Evolutionary conservation across 2,797 vertebrate genomes (phyloP).

Genomic region (Sciurus carolinensis): DNA sequence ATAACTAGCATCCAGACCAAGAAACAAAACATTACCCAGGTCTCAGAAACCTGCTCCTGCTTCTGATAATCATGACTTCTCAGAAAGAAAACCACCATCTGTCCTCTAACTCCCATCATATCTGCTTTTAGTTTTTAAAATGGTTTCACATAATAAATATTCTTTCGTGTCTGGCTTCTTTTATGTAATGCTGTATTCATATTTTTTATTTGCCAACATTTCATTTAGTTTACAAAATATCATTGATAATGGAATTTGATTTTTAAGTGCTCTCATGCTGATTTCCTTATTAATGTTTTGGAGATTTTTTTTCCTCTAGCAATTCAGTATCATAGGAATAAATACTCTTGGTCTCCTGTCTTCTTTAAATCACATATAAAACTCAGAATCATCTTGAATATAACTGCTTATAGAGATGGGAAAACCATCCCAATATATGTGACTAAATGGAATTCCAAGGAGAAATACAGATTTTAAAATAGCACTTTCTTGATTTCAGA

Average conservation of each 20-base stretch:
- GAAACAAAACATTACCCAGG: not conserved
- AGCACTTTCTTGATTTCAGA: constrained; percentile 17
- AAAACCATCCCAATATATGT: not conserved
- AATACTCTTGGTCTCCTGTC: not conserved
- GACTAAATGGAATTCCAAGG: constrained; percentile 25
- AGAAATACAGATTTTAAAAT: constrained; percentile 37
- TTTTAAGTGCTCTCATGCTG: not conserved
- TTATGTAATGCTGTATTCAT: not conserved
- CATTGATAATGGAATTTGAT: not conserved
- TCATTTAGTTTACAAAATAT: not conserved
- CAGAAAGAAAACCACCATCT: not conserved
- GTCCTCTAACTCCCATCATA: not conserved
- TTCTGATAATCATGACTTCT: not conserved
- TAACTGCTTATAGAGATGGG: not conserved
- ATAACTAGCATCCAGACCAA: not conserved
- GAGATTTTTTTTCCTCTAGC: not conserved
- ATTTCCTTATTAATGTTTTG: not conserved
- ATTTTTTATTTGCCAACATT: constrained; percentile 24
- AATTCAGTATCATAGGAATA: not conserved
- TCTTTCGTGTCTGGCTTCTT: not conserved
- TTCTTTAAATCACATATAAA: constrained; percentile 34
- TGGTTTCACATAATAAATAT: not conserved
- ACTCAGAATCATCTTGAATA: constrained; percentile 36
- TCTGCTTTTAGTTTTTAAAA: not conserved
- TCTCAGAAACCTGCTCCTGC: not conserved